phyloP scores from a whole-genome alignment of 1,140 invertebrate species.

The Aradophagus sp. region DNA sequence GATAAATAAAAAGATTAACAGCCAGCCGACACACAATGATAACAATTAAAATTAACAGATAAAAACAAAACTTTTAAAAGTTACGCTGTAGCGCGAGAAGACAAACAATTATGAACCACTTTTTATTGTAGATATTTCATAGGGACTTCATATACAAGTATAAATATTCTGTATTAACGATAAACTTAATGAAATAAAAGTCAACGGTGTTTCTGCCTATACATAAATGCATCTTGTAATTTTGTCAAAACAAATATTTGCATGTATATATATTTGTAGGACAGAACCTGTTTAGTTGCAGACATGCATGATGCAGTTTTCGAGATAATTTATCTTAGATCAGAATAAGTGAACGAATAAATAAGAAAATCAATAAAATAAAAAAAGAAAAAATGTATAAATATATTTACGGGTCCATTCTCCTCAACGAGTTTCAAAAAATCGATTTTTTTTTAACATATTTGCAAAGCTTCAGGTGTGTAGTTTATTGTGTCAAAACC shows the following conservation, averaged over 20 bases:
- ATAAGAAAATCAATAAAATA: too few species aligned
- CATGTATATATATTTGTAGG: conserved; percentile 32
- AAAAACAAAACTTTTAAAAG: conserved; percentile 39
- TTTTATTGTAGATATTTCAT: conserved; percentile 75
- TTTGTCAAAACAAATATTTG: too few species aligned
- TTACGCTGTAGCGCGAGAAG: conserved; percentile 64
- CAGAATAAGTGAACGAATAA: too few species aligned
- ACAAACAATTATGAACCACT: conserved; percentile 67
- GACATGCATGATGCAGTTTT: too few species aligned
- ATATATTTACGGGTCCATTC: too few species aligned
- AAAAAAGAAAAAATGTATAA: too few species aligned
- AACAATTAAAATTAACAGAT: conserved; percentile 30
- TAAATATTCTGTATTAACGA: conserved; percentile 70
- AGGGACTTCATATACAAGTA: conserved; percentile 65
- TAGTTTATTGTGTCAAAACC: too few species aligned
- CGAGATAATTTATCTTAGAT: too few species aligned
- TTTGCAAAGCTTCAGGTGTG: too few species aligned
- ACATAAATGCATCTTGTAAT: conserved; percentile 66
- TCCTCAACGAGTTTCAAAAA: too few species aligned
- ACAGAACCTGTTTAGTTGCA: too few species aligned
- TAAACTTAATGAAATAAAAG: conserved; percentile 70
- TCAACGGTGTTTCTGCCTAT: conserved; percentile 74
- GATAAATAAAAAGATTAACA: conserved; percentile 46
- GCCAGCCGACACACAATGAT: conserved; percentile 35
- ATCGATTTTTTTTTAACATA: too few species aligned